These are phyloP conservation scores for Oryzias sinensis DNA, from an alignment of 2,797 vertebrate genomes.

Conservation along the genomic window DNA sequence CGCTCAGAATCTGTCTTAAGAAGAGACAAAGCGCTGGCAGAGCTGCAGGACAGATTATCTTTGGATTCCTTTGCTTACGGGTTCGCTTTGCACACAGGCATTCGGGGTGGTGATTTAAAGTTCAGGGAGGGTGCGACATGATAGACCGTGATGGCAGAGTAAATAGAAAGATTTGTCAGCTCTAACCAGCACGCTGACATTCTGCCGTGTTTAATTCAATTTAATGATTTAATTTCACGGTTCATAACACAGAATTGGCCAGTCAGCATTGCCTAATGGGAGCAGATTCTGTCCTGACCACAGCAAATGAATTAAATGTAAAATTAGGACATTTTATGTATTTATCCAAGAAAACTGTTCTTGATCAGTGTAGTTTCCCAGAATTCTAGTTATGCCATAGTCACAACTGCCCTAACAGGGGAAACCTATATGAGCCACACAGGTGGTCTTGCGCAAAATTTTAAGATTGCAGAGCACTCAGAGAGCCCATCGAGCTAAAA, in stretches of 20 bases:
- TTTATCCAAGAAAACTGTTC: slow-evolving; percentile 22
- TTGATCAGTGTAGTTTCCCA: not conserved
- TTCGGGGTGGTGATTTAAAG: not conserved
- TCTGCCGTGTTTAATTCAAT: slow-evolving; percentile 50
- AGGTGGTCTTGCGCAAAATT: too few species aligned
- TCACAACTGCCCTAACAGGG: not conserved
- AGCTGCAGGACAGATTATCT: not conserved
- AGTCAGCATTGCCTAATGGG: slow-evolving; percentile 41
- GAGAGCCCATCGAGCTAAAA: too few species aligned
- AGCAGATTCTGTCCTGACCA: slow-evolving; percentile 37
- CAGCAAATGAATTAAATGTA: slow-evolving; percentile 36
- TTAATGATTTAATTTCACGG: slow-evolving; percentile 50
- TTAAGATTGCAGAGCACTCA: too few species aligned
- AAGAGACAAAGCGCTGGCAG: slow-evolving; percentile 6
- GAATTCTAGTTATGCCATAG: slow-evolving; percentile 7
- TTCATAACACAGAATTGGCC: slow-evolving; percentile 45
- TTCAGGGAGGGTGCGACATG: slow-evolving; percentile 8
- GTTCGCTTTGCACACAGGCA: slow-evolving; percentile 2
- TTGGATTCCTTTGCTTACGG: slow-evolving; percentile 1
- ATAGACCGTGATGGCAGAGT: slow-evolving; percentile 13
- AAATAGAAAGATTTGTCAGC: slow-evolving; percentile 35
- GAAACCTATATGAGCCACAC: too few species aligned
- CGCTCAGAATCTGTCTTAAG: slow-evolving; percentile 9
- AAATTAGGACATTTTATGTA: slow-evolving; percentile 33
- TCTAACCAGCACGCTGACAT: slow-evolving; percentile 36